Evolutionary conservation across 2,888 invertebrate genomes (phyloP).

Genomic region (Himalopsyche anomala): DNA sequence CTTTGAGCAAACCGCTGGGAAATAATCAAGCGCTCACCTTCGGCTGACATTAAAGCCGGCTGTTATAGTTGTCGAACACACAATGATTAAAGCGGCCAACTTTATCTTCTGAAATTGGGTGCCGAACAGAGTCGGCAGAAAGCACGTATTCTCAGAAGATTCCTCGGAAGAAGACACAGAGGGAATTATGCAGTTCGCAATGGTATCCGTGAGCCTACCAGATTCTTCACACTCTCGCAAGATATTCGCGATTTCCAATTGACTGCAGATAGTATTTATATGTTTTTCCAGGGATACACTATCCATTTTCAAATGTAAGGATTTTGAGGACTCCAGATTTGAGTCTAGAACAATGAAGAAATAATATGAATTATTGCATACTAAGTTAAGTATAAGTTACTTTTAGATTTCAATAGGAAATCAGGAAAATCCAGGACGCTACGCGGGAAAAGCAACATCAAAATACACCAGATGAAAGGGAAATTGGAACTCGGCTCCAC

Average conservation of each 20-base stretch:
- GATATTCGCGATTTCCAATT: constrained; percentile 88
- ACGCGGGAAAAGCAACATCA: no score
- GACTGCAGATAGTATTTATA: constrained; percentile 87
- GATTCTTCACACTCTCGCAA: constrained; percentile 80
- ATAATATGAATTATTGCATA: not conserved
- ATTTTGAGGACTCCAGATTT: constrained; percentile 72
- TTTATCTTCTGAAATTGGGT: constrained; percentile 82
- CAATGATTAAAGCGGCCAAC: constrained; percentile 81
- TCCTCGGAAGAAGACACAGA: constrained; percentile 66
- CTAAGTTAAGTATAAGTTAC: not conserved
- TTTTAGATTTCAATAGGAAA: not conserved
- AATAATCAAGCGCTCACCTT: constrained; percentile 74
- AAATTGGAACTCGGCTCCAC: no score
- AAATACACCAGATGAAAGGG: no score
- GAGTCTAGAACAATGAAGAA: constrained; percentile 66
- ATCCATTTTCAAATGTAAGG: constrained; percentile 84
- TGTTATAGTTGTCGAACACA: constrained; percentile 82
- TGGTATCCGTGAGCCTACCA: constrained; percentile 73
- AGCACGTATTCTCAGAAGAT: constrained; percentile 68
- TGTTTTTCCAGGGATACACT: constrained; percentile 85
- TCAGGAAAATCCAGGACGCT: no score
- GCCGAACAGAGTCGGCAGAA: constrained; percentile 84
- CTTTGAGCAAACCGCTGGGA: not conserved
- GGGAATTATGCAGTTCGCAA: constrained; percentile 72
- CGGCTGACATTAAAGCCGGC: constrained; percentile 84